Percentiles rank a stretch among this genome's conserved stretches.
phyloP scores from a whole-genome alignment of 2,888 invertebrate species.

The Rhogogaster chlorosoma region DNA sequence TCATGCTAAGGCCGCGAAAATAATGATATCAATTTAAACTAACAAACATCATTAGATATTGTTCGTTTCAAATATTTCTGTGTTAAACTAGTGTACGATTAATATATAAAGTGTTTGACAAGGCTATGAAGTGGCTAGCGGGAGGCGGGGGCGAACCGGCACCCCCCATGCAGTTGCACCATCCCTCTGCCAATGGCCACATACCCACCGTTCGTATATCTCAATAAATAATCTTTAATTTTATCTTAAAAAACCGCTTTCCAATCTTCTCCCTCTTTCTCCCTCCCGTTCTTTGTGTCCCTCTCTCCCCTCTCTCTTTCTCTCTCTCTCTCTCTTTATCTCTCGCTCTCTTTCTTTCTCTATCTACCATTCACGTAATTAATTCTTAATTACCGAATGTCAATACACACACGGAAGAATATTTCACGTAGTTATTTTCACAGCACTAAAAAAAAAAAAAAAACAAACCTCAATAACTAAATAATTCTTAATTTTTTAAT shows the following conservation, averaged over 20 bases:
- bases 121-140: constrained; percentile 78
- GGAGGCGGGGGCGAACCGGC: constrained; percentile 85
- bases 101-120: constrained; percentile 56
- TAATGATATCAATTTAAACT: constrained; percentile 38
- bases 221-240: constrained; percentile 23
- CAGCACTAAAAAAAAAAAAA: background rate
- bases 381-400: constrained; percentile 32
- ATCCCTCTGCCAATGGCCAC: constrained; percentile 76
- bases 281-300: constrained; percentile 53
- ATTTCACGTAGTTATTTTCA: background rate
- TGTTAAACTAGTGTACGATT: constrained; percentile 57
- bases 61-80: constrained; percentile 54
- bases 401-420: background rate
- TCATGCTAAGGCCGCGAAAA: constrained; percentile 52
- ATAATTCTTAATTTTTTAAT: background rate
- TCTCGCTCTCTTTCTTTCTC: constrained; percentile 4
- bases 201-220: constrained; percentile 72
- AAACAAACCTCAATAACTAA: background rate
- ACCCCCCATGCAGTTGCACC: constrained; percentile 76
- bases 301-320: background rate
- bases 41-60: constrained; percentile 38
- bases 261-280: constrained; percentile 56
- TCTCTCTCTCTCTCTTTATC: background rate
- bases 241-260: constrained; percentile 32
- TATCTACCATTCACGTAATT: constrained; percentile 19